Evolutionary conservation across 2,888 invertebrate species (phyloP).

Genomic region (Drosophila rubida): DNA sequence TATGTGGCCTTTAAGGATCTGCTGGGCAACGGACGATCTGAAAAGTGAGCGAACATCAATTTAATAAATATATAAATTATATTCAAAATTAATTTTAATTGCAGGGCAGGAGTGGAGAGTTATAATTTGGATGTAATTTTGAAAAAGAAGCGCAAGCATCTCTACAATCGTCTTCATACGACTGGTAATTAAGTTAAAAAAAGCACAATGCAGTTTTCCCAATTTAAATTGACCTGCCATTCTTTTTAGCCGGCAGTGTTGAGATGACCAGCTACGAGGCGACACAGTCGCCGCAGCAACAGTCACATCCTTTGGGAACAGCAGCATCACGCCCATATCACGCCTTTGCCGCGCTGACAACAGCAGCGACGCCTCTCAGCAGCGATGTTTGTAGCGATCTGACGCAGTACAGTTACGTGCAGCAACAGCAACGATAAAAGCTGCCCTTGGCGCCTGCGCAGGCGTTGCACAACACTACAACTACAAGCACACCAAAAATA

Average conservation of each 20-base stretch:
- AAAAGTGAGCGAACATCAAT: slow-evolving; percentile 76
- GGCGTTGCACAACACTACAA: slow-evolving; percentile 34
- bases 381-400: slow-evolving; percentile 65
- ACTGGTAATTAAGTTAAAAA: slow-evolving; percentile 68
- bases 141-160: slow-evolving; percentile 84
- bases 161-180: slow-evolving; percentile 83
- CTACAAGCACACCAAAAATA: slow-evolving; percentile 22
- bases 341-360: slow-evolving; percentile 64
- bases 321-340: slow-evolving; percentile 62
- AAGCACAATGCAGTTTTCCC: not conserved
- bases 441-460: slow-evolving; percentile 14
- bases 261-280: slow-evolving; percentile 61
- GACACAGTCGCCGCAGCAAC: slow-evolving; percentile 26
- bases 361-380: slow-evolving; percentile 54
- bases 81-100: not conserved
- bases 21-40: slow-evolving; percentile 82
- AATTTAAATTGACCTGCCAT: not conserved
- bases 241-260: slow-evolving; percentile 53
- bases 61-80: not conserved
- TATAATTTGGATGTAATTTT: slow-evolving; percentile 83
- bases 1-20: slow-evolving; percentile 84
- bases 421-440: slow-evolving; percentile 63
- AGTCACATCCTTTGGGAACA: slow-evolving; percentile 39
- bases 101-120: slow-evolving; percentile 79
- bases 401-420: slow-evolving; percentile 64